phyloP scores from a whole-genome alignment of 2,113 vertebrate genomes.

The Hypomesus transpacificus region DNA sequence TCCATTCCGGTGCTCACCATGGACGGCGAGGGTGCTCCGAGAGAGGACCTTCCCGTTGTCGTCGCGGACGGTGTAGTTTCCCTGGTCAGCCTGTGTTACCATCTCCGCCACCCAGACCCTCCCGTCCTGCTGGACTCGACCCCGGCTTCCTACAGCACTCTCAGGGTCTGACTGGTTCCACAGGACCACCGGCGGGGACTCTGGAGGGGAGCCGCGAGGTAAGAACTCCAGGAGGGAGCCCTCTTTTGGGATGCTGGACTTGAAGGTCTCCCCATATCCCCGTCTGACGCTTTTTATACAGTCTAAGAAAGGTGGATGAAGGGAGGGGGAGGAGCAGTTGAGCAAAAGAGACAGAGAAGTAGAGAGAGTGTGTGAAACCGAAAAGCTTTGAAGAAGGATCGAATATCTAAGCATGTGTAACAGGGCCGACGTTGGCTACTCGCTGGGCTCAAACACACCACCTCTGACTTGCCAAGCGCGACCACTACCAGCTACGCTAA shows the following conservation, averaged over 20 bases:
- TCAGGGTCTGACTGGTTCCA: constrained; percentile 57
- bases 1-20: constrained; percentile 49
- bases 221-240: constrained; percentile 59
- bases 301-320: constrained; percentile 43
- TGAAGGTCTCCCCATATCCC: constrained; percentile 62
- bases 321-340: neutral
- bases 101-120: constrained; percentile 60
- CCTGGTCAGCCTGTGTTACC: constrained; percentile 64
- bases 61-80: constrained; percentile 83
- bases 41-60: constrained; percentile 70
- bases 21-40: constrained; percentile 77
- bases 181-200: constrained; percentile 52
- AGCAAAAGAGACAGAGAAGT: neutral
- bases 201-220: constrained; percentile 33
- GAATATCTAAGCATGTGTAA: neutral
- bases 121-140: constrained; percentile 42
- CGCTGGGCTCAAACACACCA: no score
- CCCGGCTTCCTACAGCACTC: constrained; percentile 21
- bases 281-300: constrained; percentile 55
- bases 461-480: no score
- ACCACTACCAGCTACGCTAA: no score
- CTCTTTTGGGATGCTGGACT: constrained; percentile 52
- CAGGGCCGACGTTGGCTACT: no score
- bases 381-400: neutral
- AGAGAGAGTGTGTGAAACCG: neutral